These are phyloP conservation scores for Cheilosia impressa DNA, from an alignment of 2,888 invertebrate species.

Conservation along the genomic window DNA sequence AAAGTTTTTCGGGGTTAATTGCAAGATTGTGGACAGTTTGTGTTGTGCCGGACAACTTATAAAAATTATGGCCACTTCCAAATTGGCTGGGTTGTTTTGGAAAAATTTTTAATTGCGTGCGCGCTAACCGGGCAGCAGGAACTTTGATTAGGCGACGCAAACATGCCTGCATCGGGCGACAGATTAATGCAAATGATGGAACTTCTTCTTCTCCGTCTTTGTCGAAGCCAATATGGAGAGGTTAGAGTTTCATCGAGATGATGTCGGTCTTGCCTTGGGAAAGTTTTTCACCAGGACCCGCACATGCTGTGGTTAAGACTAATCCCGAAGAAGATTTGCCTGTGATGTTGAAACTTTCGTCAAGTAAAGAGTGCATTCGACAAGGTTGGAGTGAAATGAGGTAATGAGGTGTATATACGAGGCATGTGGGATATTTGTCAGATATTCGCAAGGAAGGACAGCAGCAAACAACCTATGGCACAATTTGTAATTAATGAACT, in stretches of 20 bases:
- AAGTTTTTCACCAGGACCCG: no score
- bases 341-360: no score
- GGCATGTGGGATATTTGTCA: no score
- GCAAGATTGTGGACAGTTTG: conserved; percentile 72
- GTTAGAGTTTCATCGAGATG: neutral
- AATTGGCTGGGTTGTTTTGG: conserved; percentile 66
- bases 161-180: conserved; percentile 29
- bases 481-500: no score
- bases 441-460: no score
- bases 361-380: no score
- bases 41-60: conserved; percentile 69
- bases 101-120: conserved; percentile 74
- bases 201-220: conserved; percentile 13
- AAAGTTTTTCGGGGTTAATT: conserved; percentile 75
- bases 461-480: no score
- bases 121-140: conserved; percentile 39
- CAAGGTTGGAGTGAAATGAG: no score
- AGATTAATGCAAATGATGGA: conserved; percentile 61
- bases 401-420: no score
- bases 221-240: neutral
- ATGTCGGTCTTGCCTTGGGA: neutral
- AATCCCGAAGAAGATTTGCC: no score
- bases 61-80: conserved; percentile 73
- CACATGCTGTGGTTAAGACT: neutral
- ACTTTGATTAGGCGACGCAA: conserved; percentile 58